Evolutionary conservation across 2,113 vertebrate species (phyloP).

Genomic region (Thalassarche chlororhynchos): DNA sequence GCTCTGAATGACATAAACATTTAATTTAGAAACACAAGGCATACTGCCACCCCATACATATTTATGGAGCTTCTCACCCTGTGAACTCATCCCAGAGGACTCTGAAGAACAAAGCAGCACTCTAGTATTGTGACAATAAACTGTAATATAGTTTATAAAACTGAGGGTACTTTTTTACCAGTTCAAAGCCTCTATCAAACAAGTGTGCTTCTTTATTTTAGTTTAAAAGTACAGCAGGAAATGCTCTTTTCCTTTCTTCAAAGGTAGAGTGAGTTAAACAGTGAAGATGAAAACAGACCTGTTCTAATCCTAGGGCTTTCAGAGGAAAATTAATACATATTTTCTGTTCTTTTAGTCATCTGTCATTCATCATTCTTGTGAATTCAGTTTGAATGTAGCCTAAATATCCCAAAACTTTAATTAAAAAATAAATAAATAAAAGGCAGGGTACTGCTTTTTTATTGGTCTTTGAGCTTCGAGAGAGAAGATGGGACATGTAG

Average conservation of each 20-base stretch:
- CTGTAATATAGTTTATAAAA: background rate
- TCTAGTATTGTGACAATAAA: background rate
- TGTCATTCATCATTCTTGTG: background rate
- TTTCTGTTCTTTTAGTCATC: background rate
- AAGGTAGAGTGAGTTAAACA: background rate
- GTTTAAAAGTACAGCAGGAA: background rate
- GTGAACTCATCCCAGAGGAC: background rate
- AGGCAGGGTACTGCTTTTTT: background rate
- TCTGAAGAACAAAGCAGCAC: background rate
- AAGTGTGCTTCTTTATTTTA: background rate
- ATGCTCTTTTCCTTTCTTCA: background rate
- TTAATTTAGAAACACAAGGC: background rate
- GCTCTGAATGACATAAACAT: background rate
- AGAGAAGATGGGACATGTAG: background rate
- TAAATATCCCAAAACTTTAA: background rate
- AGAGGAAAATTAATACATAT: background rate
- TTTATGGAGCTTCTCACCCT: background rate
- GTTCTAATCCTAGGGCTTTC: background rate
- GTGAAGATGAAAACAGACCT: background rate
- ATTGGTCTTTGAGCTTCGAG: background rate
- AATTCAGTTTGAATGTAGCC: background rate
- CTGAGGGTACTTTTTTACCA: background rate
- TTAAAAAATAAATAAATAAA: background rate
- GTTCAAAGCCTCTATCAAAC: conserved; percentile 21
- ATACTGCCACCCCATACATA: background rate